Conservation (phyloP, 2,113 vertebrate species). For the Platanista minor region DNA sequence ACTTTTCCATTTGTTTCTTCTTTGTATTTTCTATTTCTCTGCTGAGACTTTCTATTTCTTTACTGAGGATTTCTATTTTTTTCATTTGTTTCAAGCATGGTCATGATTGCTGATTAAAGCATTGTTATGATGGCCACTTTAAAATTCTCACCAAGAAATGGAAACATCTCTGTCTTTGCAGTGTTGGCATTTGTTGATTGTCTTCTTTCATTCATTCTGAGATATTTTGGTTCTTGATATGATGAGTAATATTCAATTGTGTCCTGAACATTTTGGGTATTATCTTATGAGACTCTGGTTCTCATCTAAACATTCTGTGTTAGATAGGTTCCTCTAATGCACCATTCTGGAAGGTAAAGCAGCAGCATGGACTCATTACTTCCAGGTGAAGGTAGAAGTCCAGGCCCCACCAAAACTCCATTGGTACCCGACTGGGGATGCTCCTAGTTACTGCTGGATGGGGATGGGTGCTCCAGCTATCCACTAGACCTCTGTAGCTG, state of each 20-base stretch:
- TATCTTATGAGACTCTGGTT: too few relatives aligned
- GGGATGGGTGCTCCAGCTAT: too few relatives aligned
- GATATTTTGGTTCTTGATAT: background rate
- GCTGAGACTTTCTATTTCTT: background rate
- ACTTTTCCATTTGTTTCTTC: background rate
- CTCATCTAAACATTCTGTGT: background rate
- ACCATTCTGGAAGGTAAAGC: background rate
- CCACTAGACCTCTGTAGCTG: background rate
- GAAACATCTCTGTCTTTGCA: background rate
- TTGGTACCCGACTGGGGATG: fast-evolving
- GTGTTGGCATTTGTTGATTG: background rate
- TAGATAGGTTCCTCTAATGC: background rate
- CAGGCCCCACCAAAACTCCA: too few relatives aligned
- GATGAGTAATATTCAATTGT: background rate
- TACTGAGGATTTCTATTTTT: background rate
- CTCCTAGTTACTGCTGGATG: background rate
- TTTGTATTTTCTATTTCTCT: background rate
- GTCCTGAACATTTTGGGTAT: background rate
- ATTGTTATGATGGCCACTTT: background rate
- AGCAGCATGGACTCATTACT: background rate
- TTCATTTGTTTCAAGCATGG: background rate
- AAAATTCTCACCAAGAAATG: background rate
- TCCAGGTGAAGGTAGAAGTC: background rate
- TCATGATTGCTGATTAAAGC: background rate
- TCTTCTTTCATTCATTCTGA: background rate